Conservation (phyloP, 2,888 invertebrate genomes). For the Sphaerophoria taeniata region DNA sequence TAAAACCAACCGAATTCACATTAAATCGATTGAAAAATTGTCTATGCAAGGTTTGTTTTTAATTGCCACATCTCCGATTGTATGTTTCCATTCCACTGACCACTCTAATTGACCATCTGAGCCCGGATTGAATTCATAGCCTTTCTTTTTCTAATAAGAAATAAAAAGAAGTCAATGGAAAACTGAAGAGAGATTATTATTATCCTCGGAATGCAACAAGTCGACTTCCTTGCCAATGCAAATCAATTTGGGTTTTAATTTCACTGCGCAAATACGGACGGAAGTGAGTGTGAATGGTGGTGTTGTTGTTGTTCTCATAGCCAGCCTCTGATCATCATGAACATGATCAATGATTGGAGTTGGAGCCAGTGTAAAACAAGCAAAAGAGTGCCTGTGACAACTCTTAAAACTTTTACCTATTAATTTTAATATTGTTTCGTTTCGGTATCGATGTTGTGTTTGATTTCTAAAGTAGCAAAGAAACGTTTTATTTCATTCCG, state of each 20-base stretch:
- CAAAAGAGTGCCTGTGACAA: conserved; percentile 53
- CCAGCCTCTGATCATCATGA: conserved; percentile 45
- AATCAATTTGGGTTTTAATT: conserved; percentile 45
- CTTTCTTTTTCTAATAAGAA: conserved; percentile 52
- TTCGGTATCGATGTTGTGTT: conserved; percentile 19
- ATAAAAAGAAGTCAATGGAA: conserved; percentile 30
- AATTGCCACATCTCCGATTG: conserved; percentile 65
- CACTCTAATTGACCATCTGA: conserved; percentile 44
- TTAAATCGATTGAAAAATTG: conserved; percentile 18
- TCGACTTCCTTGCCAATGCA: conserved; percentile 42
- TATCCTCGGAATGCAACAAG: conserved; percentile 46
- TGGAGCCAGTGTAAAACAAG: too few species aligned
- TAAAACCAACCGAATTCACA: conserved; percentile 31
- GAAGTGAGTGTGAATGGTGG: conserved; percentile 45
- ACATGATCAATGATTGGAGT: not conserved
- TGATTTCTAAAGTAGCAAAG: conserved; percentile 60
- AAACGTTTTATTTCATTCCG: conserved; percentile 37
- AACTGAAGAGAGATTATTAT: conserved; percentile 39
- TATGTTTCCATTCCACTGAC: conserved; percentile 58
- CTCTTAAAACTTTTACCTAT: conserved; percentile 74
- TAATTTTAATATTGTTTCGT: conserved; percentile 62
- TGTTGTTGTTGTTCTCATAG: conserved; percentile 30
- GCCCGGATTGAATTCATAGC: conserved; percentile 24
- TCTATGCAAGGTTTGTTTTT: conserved; percentile 31
- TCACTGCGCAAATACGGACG: conserved; percentile 30